Evolutionary conservation across 2,113 vertebrate genomes (phyloP).

Genomic region (Cottus gobio): DNA sequence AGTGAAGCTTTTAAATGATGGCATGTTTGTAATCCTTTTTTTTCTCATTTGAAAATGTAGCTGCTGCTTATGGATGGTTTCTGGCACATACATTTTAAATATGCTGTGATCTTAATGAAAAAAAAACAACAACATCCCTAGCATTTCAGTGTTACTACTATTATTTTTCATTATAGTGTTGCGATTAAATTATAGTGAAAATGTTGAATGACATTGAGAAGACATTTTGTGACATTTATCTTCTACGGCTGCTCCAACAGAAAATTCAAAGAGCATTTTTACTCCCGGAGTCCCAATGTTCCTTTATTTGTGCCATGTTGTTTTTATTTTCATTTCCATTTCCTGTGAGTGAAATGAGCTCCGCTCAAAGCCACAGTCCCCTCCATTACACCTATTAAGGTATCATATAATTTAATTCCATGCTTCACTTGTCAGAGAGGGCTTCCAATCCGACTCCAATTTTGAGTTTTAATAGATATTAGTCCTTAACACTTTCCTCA

Average conservation of each 20-base stretch:
- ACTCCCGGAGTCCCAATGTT: constrained; percentile 28
- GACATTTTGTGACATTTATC: constrained; percentile 18
- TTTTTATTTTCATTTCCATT: constrained; percentile 79
- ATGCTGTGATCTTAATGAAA: not conserved
- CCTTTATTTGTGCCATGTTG: constrained; percentile 55
- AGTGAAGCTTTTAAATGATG: constrained; percentile 29
- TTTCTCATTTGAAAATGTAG: constrained; percentile 13
- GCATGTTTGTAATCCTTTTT: constrained; percentile 11
- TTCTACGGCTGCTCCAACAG: constrained; percentile 24
- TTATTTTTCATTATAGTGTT: not conserved
- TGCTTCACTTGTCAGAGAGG: constrained; percentile 86
- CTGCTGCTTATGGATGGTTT: not conserved
- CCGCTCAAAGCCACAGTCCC: constrained; percentile 65
- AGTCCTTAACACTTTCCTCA: constrained; percentile 84
- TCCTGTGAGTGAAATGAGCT: constrained; percentile 69
- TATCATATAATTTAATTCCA: constrained; percentile 89
- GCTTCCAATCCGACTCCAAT: constrained; percentile 83
- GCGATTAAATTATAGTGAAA: not conserved
- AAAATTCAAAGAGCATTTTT: constrained; percentile 43
- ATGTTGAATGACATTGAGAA: constrained; percentile 10
- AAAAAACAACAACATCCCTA: not conserved
- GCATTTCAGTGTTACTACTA: not conserved
- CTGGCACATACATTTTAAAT: not conserved
- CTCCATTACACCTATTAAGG: constrained; percentile 87
- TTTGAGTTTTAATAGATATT: constrained; percentile 88